Percentiles rank a stretch among this genome's conserved stretches.
Conservation (phyloP, 2,797 vertebrate genomes). For the Lagodon rhomboides region DNA sequence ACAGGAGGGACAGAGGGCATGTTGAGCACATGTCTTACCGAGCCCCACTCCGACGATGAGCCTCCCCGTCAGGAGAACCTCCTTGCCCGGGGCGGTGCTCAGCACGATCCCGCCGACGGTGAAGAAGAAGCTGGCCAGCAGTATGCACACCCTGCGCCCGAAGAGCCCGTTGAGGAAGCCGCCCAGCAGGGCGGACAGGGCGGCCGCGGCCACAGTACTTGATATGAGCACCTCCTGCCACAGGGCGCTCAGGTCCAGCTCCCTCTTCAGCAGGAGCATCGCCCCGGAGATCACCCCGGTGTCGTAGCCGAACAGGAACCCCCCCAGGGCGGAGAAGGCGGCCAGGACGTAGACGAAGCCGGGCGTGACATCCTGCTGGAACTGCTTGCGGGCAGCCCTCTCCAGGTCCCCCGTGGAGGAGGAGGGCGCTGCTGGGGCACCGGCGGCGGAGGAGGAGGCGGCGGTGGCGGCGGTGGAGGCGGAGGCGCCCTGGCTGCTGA, state of each 20-base stretch:
- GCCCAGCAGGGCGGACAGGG: conserved; percentile 92
- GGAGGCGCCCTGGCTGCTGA: conserved; percentile 84
- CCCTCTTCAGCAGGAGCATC: conserved; percentile 93
- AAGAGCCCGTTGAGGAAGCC: conserved; percentile 92
- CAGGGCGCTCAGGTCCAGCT: conserved; percentile 91
- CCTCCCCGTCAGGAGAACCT: conserved; percentile 92
- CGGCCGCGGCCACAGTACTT: conserved; percentile 93
- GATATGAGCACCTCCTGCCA: conserved; percentile 98
- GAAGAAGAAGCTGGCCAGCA: conserved; percentile 93
- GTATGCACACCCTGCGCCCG: conserved; percentile 93
- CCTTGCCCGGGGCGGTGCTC: conserved; percentile 90
- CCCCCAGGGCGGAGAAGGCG: conserved; percentile 94
- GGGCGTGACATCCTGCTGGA: conserved; percentile 94
- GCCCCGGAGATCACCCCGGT: conserved; percentile 97
- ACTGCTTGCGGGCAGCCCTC: conserved; percentile 95
- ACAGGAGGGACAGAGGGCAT: neutral
- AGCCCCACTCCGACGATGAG: conserved; percentile 94
- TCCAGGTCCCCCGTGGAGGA: conserved; percentile 89
- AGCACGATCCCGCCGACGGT: conserved; percentile 90
- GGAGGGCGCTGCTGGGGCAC: conserved; percentile 45
- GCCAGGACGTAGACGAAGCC: conserved; percentile 93
- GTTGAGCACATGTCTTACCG: conserved; percentile 86
- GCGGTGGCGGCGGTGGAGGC: conserved; percentile 24
- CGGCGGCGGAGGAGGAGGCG: conserved; percentile 43
- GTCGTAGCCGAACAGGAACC: conserved; percentile 98